Evolutionary conservation across 2,888 invertebrate genomes (phyloP).

Genomic region (Temnothorax rugatulus): DNA sequence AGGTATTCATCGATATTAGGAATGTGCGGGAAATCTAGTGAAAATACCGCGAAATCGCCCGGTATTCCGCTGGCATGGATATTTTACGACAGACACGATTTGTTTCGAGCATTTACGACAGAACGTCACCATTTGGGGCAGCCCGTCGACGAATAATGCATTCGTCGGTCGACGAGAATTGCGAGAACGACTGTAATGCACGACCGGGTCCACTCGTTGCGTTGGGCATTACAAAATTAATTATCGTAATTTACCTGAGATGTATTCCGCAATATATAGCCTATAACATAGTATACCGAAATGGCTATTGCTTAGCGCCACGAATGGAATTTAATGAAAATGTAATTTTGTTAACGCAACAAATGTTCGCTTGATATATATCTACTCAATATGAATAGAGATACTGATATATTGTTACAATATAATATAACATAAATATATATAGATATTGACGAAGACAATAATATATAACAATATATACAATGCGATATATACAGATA

Average conservation of each 20-base stretch:
- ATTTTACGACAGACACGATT: slow-evolving; percentile 3
- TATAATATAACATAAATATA: background rate
- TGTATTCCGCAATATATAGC: background rate
- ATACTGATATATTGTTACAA: background rate
- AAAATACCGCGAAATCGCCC: background rate
- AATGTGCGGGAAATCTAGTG: background rate
- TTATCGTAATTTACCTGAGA: slow-evolving; percentile 28
- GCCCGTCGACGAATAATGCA: slow-evolving; percentile 32
- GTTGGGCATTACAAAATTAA: slow-evolving; percentile 21
- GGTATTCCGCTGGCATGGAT: background rate
- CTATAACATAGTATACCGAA: slow-evolving; percentile 17
- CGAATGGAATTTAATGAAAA: background rate
- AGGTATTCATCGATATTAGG: background rate
- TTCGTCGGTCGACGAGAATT: slow-evolving; percentile 10
- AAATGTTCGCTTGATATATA: background rate
- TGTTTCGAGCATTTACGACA: slow-evolving; percentile 5
- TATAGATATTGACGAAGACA: slow-evolving; percentile 11
- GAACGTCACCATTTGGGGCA: background rate
- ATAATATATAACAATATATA: background rate
- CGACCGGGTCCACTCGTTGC: slow-evolving; percentile 11
- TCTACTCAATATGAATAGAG: background rate
- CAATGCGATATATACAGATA: too few species aligned
- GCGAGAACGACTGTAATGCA: slow-evolving; percentile 23
- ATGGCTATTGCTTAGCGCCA: background rate
- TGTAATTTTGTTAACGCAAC: background rate